Conservation (phyloP, 2,797 vertebrate species). For the Lacerta agilis region DNA sequence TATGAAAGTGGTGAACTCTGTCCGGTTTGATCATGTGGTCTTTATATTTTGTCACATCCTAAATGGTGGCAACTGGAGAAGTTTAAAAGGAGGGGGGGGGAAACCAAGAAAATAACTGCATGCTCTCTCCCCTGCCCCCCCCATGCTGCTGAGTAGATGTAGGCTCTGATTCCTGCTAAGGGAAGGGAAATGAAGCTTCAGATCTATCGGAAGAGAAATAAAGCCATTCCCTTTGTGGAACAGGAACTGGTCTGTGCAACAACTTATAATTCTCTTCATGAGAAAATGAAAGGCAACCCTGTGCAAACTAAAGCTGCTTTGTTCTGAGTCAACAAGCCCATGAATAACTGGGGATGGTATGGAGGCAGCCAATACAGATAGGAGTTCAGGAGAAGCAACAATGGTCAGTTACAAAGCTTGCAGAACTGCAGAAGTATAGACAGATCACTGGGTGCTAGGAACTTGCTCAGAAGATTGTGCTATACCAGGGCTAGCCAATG, state of each 20-base stretch:
- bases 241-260: not conserved
- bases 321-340: too few relatives aligned
- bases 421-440: too few relatives aligned
- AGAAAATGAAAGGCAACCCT: not conserved
- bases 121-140: accelerated
- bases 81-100: not conserved
- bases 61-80: not conserved
- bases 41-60: not conserved
- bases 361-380: too few relatives aligned
- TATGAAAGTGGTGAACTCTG: not conserved
- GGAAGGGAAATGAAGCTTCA: not conserved
- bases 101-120: not conserved
- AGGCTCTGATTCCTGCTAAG: not conserved
- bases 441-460: too few relatives aligned
- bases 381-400: too few relatives aligned
- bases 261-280: not conserved
- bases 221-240: not conserved
- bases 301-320: not conserved
- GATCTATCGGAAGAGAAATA: not conserved
- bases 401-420: too few relatives aligned
- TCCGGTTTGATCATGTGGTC: not conserved
- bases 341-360: too few relatives aligned
- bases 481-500: too few relatives aligned
- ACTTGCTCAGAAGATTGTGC: too few relatives aligned
- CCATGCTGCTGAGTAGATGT: not conserved